Evolutionary conservation across 2,888 invertebrate genomes (phyloP).

Genomic region (Cremastinae sp.): DNA sequence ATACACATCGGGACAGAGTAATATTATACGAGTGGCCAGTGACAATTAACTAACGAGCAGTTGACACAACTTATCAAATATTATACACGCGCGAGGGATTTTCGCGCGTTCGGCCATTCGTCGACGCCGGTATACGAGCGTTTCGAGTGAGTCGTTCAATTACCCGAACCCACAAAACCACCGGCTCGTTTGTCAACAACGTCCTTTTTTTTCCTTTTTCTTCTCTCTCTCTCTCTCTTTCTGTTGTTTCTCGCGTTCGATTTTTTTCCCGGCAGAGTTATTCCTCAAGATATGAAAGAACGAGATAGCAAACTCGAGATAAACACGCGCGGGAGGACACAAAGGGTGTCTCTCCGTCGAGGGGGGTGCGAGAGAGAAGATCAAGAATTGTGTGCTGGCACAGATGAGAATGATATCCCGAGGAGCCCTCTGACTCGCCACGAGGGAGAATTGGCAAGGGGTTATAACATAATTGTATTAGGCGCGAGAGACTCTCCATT

Average conservation of each 20-base stretch:
- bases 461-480: conserved; percentile 79
- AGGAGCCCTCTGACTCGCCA: conserved; percentile 22
- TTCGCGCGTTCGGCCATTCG: conserved; percentile 51
- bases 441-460: conserved; percentile 73
- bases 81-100: conserved; percentile 71
- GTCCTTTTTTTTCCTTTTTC: background rate
- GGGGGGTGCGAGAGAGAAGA: conserved; percentile 36
- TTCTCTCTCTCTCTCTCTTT: no score
- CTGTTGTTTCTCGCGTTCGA: background rate
- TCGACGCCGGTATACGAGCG: conserved; percentile 1
- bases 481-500: conserved; percentile 66
- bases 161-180: conserved; percentile 22
- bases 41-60: conserved; percentile 79
- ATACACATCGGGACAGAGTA: conserved; percentile 18
- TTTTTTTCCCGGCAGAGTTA: no score
- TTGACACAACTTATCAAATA: conserved; percentile 79
- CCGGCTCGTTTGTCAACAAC: background rate
- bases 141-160: conserved; percentile 33
- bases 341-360: conserved; percentile 41
- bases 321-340: conserved; percentile 35
- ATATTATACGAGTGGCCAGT: conserved; percentile 59
- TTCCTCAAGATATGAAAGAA: conserved; percentile 6
- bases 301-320: conserved; percentile 34
- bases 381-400: conserved; percentile 44
- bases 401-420: conserved; percentile 55